Percentiles rank a stretch among this genome's conserved stretches.
Conservation (phyloP, 2,888 invertebrate genomes). For the Machimus atricapillus region DNA sequence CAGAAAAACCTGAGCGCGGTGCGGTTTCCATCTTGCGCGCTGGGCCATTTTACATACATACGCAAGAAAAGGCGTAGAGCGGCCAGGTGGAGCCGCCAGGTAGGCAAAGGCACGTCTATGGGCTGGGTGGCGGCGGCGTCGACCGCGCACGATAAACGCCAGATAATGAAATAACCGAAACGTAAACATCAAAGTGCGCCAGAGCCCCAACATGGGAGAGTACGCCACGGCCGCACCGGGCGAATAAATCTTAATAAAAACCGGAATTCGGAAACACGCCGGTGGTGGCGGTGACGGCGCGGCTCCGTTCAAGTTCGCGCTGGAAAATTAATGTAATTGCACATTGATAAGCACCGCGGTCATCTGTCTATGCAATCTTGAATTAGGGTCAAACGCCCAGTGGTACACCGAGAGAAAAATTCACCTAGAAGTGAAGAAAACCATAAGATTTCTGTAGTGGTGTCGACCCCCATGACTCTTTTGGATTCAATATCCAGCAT, state of each 20-base stretch:
- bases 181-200: constrained; percentile 24
- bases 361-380: background rate
- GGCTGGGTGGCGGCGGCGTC: background rate
- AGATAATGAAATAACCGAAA: constrained; percentile 40
- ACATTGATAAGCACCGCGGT: background rate
- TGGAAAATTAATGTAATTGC: background rate
- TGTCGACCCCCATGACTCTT: too few relatives aligned
- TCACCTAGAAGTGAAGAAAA: too few relatives aligned
- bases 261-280: constrained; percentile 32
- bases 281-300: background rate
- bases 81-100: constrained; percentile 16
- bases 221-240: background rate
- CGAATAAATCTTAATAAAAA: constrained; percentile 29
- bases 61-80: background rate
- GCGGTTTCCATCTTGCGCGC: background rate
- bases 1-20: constrained; percentile 41
- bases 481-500: too few relatives aligned
- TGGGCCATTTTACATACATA: constrained; percentile 3
- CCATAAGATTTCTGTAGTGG: too few relatives aligned
- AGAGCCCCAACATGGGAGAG: background rate
- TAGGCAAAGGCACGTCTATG: background rate
- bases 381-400: background rate
- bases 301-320: background rate
- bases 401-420: too few relatives aligned
- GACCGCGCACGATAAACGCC: constrained; percentile 9